Conservation (phyloP, 1,140 invertebrate genomes). For the Ceratina japonica region DNA sequence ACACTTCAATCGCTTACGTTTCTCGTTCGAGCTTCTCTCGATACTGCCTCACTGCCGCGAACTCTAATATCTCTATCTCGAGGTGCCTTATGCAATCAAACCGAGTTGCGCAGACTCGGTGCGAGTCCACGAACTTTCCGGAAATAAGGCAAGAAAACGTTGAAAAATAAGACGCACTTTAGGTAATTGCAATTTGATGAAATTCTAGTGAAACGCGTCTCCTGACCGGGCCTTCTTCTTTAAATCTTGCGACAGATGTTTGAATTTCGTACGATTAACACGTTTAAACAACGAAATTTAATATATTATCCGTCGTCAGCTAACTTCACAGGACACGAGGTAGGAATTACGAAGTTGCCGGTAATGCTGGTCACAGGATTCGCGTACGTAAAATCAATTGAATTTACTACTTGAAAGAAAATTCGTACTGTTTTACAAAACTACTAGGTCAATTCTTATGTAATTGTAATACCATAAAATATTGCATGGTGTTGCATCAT, state of each 20-base stretch:
- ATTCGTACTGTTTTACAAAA: too few relatives aligned
- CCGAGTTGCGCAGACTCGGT: slow-evolving; percentile 15
- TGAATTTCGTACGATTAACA: background rate
- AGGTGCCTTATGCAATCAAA: slow-evolving; percentile 2
- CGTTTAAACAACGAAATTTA: background rate
- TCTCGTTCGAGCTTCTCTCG: background rate
- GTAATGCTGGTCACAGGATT: background rate
- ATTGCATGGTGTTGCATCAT: slow-evolving; percentile 14
- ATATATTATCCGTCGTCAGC: background rate
- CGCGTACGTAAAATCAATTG: background rate
- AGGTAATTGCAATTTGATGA: background rate
- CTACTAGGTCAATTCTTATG: background rate
- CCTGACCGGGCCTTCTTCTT: background rate
- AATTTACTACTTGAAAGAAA: too few relatives aligned
- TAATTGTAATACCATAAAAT: background rate
- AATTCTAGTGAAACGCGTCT: background rate
- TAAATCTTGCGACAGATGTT: background rate
- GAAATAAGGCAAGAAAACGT: slow-evolving; percentile 13
- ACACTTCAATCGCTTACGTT: background rate
- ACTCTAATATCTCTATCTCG: too few relatives aligned
- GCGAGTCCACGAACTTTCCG: slow-evolving; percentile 7
- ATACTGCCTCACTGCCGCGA: slow-evolving; percentile 8
- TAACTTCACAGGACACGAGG: background rate
- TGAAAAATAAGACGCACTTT: background rate
- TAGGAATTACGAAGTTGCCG: slow-evolving; percentile 7